Evolutionary conservation across 2,797 vertebrate genomes (phyloP), one percentile per base, ranked within the genome.

Genomic region (Micropoecilia bifurca): DNA sequence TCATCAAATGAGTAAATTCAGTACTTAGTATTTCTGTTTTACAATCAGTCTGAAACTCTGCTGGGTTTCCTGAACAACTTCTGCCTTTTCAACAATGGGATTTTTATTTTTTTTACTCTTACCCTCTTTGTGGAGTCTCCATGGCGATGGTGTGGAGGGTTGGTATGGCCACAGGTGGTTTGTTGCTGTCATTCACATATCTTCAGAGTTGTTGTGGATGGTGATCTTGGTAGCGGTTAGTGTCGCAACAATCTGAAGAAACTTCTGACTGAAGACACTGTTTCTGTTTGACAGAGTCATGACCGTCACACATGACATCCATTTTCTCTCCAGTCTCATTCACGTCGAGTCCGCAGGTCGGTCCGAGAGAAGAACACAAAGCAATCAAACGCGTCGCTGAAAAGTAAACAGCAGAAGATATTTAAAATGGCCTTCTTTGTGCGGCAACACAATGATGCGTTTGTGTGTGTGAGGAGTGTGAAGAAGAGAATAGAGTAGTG

Each of bases 331-430:
- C 80, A 75, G 43, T 41, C 53, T 73, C 75, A 81, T 74, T 83
- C 39, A 41, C 20, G 50, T 55, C 45, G 0, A 0, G 74, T 50
- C 69, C 39, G 28, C 73, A 39, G 16, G 69, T 84, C 53, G 0
- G 2, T 74, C 53, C 59, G 79, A 85, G 77, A 74, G 80, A 83
- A 73, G 75, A 74, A 72, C 76, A 81, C 78, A 85, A 90, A 87
- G 73, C 2, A 5, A 79, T 59, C 86, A 85, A 89, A 90, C 85
- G 90, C 83, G 72, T 55, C 74, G 66, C 87, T 63, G 83, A 74
- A 93, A 90, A 87, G 80, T 85, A 92, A 94, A 93, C 92, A 88
- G 76, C 63, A 43, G 80, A 57, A 22, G 57, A 79, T 88, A 82
- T 83, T 50, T 83, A 87, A 88, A 89, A 80, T 78, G 84, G 10